Evolutionary conservation across 2,888 invertebrate genomes (phyloP), one percentile per base, ranked within the genome.

Genomic region (Hypolimnas misippus): DNA sequence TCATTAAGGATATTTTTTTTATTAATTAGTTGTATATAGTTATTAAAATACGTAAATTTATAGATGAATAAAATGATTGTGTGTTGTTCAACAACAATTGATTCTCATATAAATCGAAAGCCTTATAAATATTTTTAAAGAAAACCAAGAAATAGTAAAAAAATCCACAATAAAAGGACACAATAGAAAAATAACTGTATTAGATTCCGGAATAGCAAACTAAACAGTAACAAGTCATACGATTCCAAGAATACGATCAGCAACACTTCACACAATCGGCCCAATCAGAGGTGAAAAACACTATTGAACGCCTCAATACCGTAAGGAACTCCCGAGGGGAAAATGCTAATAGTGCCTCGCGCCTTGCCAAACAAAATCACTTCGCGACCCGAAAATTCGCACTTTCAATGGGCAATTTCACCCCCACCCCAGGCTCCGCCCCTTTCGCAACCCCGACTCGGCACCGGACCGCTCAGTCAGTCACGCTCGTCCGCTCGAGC

Each of bases 331-430:
- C 82, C 82, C 81, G 71, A 77, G 84, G 86, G 86, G 86, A 84
- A 82, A 87, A 88, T 89, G 90, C 87, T 89, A 90, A 90, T 89
- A 83, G 82, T 57, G 82, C 84, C 85, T 84, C 83, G 86, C 86
- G 86, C 84, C 85, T 85, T 81, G 82, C 83, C 86, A 86, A 89
- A 89, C 87, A 84, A 89, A 90, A 89, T 89, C 90, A 88, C 88
- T 86, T 84, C 87, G 86, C 87, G 86, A 86, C 87, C 88, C 89
- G 89, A 86, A 89, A 89, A 84, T 89, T 89, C 88, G 87, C 89
- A 89, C 89, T 87, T 87, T 86, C 83, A 93, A 93, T 92, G 92
- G 90, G 89, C 84, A 87, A 88, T 87, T 85, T 84, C 75, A 82
- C 83, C 80, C 86, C 87, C 88, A 64, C 65, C 61, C 52, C 75